Conservation (phyloP, 1,140 invertebrate genomes). For the Potamilus streckersoni region DNA sequence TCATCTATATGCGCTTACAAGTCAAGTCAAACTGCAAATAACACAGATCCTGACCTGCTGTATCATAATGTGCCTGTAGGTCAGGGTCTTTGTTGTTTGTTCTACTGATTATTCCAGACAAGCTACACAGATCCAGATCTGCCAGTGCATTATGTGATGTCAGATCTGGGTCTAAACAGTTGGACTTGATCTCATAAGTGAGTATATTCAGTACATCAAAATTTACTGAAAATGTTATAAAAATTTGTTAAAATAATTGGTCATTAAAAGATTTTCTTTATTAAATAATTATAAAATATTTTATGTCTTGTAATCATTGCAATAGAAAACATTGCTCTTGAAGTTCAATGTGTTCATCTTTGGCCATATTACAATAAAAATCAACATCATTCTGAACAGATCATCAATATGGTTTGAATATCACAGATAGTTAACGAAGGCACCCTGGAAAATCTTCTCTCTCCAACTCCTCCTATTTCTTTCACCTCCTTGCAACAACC, state of each 20-base stretch:
- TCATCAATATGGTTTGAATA: slow-evolving; percentile 16
- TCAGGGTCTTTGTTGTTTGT: too few relatives aligned
- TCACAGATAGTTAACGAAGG: slow-evolving; percentile 2
- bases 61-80: too few relatives aligned
- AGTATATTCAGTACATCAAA: too few relatives aligned
- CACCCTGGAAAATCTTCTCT: too few relatives aligned
- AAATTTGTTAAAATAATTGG: background rate
- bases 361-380: slow-evolving; percentile 3
- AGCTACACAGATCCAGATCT: too few relatives aligned
- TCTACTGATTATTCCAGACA: too few relatives aligned
- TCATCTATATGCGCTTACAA: too few relatives aligned
- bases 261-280: background rate
- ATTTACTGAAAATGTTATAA: background rate
- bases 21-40: too few relatives aligned
- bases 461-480: background rate
- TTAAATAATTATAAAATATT: slow-evolving; percentile 11
- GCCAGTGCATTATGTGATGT: too few relatives aligned
- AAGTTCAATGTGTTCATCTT: background rate
- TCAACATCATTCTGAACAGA: slow-evolving; percentile 9
- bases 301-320: slow-evolving; percentile 15
- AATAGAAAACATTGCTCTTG: background rate
- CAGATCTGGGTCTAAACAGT: too few relatives aligned
- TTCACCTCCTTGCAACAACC: slow-evolving; percentile 10
- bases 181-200: too few relatives aligned
- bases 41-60: too few relatives aligned